phyloP scores from a whole-genome alignment of 2,113 vertebrate genomes.

The Phoenicopterus ruber region DNA sequence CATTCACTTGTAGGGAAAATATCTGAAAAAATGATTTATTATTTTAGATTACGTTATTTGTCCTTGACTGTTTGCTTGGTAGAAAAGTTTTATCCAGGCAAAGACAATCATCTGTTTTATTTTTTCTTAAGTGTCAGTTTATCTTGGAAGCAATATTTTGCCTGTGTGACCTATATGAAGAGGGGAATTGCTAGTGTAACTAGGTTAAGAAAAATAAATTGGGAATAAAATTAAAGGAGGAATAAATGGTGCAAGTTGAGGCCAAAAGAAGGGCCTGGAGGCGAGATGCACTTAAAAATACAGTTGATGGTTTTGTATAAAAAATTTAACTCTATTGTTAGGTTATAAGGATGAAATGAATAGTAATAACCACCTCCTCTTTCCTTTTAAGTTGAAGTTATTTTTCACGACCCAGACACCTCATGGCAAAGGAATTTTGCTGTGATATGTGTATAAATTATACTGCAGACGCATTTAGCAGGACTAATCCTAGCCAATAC shows the following conservation, averaged over 20 bases:
- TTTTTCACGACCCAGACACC: not conserved
- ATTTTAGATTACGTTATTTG: not conserved
- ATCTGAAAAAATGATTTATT: not conserved
- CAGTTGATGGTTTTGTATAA: not conserved
- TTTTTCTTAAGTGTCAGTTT: not conserved
- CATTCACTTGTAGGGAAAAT: not conserved
- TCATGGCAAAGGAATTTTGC: not conserved
- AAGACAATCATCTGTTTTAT: not conserved
- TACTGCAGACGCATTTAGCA: not conserved
- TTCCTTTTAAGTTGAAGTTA: not conserved
- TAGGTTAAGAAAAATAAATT: not conserved
- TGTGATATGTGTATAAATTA: not conserved
- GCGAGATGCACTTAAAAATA: not conserved
- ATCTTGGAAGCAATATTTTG: not conserved
- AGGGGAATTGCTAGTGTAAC: not conserved
- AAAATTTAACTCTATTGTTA: not conserved
- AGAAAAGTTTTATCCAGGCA: not conserved
- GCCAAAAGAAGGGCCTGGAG: not conserved
- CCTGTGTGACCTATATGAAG: not conserved
- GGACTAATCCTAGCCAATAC: not conserved
- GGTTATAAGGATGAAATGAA: not conserved
- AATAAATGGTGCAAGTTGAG: not conserved
- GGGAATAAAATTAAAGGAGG: not conserved
- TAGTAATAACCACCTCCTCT: not conserved
- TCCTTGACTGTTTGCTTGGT: not conserved